Evolutionary conservation across 1,140 invertebrate species (phyloP).

Genomic region (Lucilia cuprina): DNA sequence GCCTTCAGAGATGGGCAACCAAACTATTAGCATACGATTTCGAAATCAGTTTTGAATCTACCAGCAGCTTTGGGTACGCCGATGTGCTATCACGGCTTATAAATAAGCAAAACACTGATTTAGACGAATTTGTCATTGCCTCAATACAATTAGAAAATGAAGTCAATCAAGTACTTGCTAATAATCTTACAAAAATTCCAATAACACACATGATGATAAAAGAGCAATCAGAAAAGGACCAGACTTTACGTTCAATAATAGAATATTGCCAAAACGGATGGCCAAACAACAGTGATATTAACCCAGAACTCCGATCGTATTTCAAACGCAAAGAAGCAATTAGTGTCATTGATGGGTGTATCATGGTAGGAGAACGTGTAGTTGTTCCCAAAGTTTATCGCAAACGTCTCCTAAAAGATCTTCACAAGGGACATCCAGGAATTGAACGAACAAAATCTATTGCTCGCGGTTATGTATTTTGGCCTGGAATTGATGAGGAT

Average conservation of each 20-base stretch:
- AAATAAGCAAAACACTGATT: too few relatives aligned
- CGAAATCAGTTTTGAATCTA: slow-evolving; percentile 42
- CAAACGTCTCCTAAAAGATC: slow-evolving; percentile 53
- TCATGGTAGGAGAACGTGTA: slow-evolving; percentile 37
- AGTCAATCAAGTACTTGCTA: not conserved
- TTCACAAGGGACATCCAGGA: slow-evolving; percentile 57
- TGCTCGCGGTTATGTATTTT: not conserved
- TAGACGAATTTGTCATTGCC: too few relatives aligned
- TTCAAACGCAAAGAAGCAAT: not conserved
- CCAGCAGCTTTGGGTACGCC: slow-evolving; percentile 39
- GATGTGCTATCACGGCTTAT: not conserved
- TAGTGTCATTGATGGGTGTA: not conserved
- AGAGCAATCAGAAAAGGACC: not conserved
- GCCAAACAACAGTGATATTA: not conserved
- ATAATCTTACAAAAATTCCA: not conserved
- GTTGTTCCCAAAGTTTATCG: slow-evolving; percentile 57
- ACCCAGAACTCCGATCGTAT: not conserved
- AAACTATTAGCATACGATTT: slow-evolving; percentile 40
- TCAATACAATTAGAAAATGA: not conserved
- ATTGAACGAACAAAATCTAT: slow-evolving; percentile 15
- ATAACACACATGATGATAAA: slow-evolving; percentile 13
- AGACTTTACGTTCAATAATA: not conserved
- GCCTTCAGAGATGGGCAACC: not conserved
- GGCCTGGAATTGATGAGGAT: not conserved
- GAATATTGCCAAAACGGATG: not conserved